Base-by-base conservation (phyloP, 2,113 vertebrate species). In the Sylvietta virens region DNA sequence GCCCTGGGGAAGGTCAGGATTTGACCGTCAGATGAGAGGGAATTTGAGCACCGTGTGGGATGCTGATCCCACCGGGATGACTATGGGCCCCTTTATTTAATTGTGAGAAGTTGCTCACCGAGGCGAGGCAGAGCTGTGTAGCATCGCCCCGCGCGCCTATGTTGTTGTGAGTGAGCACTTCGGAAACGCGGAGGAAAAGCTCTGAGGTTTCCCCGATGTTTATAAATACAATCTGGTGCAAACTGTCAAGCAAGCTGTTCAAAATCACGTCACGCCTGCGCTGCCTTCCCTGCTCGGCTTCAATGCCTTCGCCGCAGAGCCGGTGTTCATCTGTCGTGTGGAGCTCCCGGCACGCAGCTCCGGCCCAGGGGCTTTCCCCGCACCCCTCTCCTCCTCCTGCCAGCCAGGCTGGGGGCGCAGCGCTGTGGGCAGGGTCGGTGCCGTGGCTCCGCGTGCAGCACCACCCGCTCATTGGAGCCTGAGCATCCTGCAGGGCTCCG, bases 211-310 rank as follows among this genome's bases (percentile, higher is more conserved):
- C 60, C 82, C 50, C 69, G 28, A 42, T 95, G 94, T 95, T 96
- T 97, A 95, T 96, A 95, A 95, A 97, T 96, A 95, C 92, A 94
- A 88, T 92, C 89, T 96, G 93, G 92, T 95, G 92, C 93, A 94
- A 96, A 95, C 93, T 96, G 95, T 95, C 95, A 90, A 90, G 93
- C 90, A 96, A 92, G 94, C 94, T 97, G 95, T 96, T 97, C 94
- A 93, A 73, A 96, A 96, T 97, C 93, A 90, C 1, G 3, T 90
- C 60, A 51, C 82, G 86, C 94, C 94, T 96, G 72, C 1, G 48
- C 89, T 81, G 91, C 87, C 86, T 95, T 77, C 87, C 60, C 67
- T 0, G 27, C 44, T 82, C 37, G 4, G 87, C 88, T 83, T 4
- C 1, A 76, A 54, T 26, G 90, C 67, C 80, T 92, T 51, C 22